Conservation (phyloP, 2,888 invertebrate genomes). For the Cabera pusaria region DNA sequence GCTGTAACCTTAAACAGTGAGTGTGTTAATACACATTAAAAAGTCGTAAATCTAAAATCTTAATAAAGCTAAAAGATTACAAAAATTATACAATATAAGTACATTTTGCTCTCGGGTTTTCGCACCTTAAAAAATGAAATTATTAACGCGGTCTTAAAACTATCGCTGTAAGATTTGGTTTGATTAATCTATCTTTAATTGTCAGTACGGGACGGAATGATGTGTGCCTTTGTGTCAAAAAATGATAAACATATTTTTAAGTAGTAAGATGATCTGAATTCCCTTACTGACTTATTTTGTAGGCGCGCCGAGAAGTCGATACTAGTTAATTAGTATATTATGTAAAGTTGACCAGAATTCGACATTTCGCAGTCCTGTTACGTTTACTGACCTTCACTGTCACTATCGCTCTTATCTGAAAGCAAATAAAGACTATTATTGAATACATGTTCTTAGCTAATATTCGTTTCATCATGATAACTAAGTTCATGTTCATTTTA, state of each 20-base stretch:
- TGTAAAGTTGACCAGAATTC: conserved; percentile 82
- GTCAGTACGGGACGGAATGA: conserved; percentile 1
- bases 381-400: conserved; percentile 94
- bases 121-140: conserved; percentile 19
- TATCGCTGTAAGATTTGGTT: conserved; percentile 2
- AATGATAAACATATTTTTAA: no score
- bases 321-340: conserved; percentile 71
- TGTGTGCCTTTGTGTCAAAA: no score
- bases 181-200: not conserved
- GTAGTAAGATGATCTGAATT: no score
- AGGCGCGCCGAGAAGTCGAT: conserved; percentile 60
- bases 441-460: no score
- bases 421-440: no score
- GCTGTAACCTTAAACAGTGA: conserved; percentile 77
- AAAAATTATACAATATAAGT: conserved; percentile 48
- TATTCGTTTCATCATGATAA: no score
- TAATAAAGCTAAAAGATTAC: conserved; percentile 75
- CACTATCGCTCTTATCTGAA: conserved; percentile 96
- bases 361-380: conserved; percentile 65
- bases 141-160: not conserved
- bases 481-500: no score
- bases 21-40: conserved; percentile 78
- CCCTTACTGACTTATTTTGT: conserved; percentile 14
- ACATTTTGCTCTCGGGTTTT: conserved; percentile 15
- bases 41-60: conserved; percentile 47